A percentile compares a stretch with the other conserved stretches of the same genome.
Evolutionary conservation across 2,797 vertebrate species (phyloP).

Genomic region (Psittacula echo): DNA sequence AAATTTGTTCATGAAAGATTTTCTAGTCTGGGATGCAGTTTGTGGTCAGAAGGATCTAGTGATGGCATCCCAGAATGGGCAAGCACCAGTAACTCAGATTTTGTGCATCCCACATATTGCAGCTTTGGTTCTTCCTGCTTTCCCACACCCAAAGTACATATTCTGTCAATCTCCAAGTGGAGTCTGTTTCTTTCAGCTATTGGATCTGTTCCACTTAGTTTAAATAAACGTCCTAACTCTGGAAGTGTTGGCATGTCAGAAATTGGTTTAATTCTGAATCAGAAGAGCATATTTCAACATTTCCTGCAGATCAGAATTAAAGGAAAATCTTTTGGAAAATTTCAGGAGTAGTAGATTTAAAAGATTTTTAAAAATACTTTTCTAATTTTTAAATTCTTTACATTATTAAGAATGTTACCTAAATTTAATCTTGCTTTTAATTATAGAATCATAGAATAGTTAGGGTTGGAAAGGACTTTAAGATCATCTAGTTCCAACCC

Average conservation of each 20-base stretch:
- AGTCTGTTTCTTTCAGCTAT: not conserved
- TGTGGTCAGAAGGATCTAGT: not conserved
- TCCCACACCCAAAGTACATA: not conserved
- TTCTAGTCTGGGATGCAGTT: not conserved
- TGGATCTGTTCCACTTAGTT: not conserved
- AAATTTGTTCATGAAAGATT: not conserved
- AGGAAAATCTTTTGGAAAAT: not conserved
- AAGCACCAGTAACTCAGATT: not conserved
- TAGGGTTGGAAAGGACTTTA: no score
- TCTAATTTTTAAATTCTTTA: not conserved
- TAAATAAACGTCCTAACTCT: conserved; percentile 9
- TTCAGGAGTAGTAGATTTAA: not conserved
- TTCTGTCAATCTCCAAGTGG: not conserved
- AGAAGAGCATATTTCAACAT: not conserved
- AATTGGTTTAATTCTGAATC: not conserved
- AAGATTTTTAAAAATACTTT: not conserved
- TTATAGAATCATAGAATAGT: not conserved
- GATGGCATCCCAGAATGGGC: not conserved
- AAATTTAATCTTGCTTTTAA: conserved; percentile 4
- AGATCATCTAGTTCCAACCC: no score
- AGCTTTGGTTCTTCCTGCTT: not conserved
- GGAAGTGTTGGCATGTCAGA: not conserved
- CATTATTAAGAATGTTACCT: not conserved
- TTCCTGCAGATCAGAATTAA: not conserved
- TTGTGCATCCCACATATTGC: not conserved